Conservation (phyloP, 2,113 vertebrate genomes). For the Suncus etruscus region DNA sequence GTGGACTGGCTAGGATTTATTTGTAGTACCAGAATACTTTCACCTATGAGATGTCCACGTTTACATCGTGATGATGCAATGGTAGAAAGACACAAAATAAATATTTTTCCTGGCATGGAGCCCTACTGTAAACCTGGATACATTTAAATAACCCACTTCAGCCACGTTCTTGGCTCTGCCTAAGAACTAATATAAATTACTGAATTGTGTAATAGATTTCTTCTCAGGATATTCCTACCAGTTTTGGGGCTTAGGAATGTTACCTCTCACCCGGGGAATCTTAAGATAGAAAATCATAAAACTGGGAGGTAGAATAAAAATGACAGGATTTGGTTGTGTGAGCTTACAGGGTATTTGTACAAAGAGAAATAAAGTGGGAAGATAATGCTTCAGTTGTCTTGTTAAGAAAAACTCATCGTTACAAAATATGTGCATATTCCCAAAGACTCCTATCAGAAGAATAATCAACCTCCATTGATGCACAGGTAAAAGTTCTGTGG, state of each 20-base stretch:
- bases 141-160: slow-evolving; percentile 68
- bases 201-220: slow-evolving; percentile 57
- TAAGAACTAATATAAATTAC: slow-evolving; percentile 44
- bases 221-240: neutral
- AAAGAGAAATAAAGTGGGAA: neutral
- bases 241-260: neutral
- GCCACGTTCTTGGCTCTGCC: neutral
- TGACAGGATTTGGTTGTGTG: slow-evolving; percentile 15
- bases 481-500: neutral
- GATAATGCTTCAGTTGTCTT: neutral
- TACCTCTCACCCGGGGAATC: slow-evolving; percentile 27
- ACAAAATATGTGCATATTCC: slow-evolving; percentile 20
- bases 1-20: slow-evolving; percentile 5
- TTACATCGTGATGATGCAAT: slow-evolving; percentile 58
- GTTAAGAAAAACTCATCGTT: slow-evolving; percentile 52
- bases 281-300: slow-evolving; percentile 50
- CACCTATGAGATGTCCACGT: slow-evolving; percentile 17
- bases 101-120: slow-evolving; percentile 46
- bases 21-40: neutral
- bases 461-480: neutral
- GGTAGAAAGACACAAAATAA: slow-evolving; percentile 59
- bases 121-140: slow-evolving; percentile 58
- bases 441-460: slow-evolving; percentile 7
- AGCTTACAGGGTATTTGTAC: neutral
- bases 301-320: neutral